phyloP scores from a whole-genome alignment of 2,888 invertebrate genomes.

The Osmoderma eremita region DNA sequence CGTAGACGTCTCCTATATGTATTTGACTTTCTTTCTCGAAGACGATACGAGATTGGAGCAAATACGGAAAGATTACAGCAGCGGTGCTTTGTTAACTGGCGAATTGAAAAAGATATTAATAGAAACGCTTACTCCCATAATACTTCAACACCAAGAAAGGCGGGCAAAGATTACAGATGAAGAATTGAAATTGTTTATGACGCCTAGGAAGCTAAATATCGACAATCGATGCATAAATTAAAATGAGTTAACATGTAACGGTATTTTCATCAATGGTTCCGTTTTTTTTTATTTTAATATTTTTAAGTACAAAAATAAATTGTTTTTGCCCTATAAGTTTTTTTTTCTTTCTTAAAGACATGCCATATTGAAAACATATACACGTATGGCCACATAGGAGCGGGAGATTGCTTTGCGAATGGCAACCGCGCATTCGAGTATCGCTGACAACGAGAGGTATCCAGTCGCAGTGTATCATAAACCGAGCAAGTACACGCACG shows the following conservation, averaged over 20 bases:
- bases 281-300: neutral
- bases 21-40: conserved; percentile 93
- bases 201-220: conserved; percentile 79
- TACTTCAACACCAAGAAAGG: conserved; percentile 84
- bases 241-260: too few species aligned
- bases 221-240: too few species aligned
- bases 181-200: conserved; percentile 83
- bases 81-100: conserved; percentile 91
- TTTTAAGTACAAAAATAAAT: conserved; percentile 12
- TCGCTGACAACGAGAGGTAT: too few species aligned
- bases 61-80: conserved; percentile 78
- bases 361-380: too few species aligned
- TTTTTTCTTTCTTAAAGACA: neutral
- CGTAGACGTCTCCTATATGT: conserved; percentile 95
- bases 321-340: neutral
- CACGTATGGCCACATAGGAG: too few species aligned
- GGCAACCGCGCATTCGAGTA: too few species aligned
- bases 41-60: conserved; percentile 85
- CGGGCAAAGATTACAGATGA: conserved; percentile 87
- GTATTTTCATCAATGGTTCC: neutral
- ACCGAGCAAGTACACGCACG: too few species aligned
- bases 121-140: conserved; percentile 79
- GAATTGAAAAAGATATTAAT: conserved; percentile 94
- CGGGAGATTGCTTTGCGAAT: too few species aligned
- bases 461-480: too few species aligned